Evolutionary conservation across 2,797 vertebrate genomes (phyloP).

Genomic region (Kryptopterus vitreolus): DNA sequence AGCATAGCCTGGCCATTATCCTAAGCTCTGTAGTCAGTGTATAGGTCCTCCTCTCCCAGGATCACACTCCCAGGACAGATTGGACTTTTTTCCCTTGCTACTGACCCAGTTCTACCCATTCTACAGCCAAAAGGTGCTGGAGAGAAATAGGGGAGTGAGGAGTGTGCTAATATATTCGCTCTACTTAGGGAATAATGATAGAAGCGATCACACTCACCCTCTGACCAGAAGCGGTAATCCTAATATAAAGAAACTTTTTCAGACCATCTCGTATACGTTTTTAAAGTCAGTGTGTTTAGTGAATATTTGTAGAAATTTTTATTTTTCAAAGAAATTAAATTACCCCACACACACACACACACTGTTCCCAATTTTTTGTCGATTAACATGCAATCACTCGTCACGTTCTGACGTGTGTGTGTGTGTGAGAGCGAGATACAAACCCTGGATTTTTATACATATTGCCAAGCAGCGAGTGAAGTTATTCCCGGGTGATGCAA

Average conservation of each 20-base stretch:
- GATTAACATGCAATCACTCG: too few species aligned
- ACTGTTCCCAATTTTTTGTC: not conserved
- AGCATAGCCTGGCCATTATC: slow-evolving; percentile 33
- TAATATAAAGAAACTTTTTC: slow-evolving; percentile 13
- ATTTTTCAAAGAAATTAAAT: too few species aligned
- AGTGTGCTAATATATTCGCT: slow-evolving; percentile 21
- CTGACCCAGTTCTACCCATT: slow-evolving; percentile 26
- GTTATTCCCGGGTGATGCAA: slow-evolving; percentile 32
- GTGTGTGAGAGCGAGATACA: not conserved
- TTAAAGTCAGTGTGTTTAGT: too few species aligned
- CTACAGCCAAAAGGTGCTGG: slow-evolving; percentile 50
- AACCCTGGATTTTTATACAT: slow-evolving; percentile 20
- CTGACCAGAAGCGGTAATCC: slow-evolving; percentile 19
- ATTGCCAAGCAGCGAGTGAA: slow-evolving; percentile 39
- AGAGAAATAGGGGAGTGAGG: slow-evolving; percentile 46
- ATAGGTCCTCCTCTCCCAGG: slow-evolving; percentile 34
- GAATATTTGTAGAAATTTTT: too few species aligned
- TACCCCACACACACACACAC: too few species aligned
- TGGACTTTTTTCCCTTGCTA: slow-evolving; percentile 9
- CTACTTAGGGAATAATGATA: slow-evolving; percentile 20
- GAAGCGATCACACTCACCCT: slow-evolving; percentile 6
- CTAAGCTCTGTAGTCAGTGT: slow-evolving; percentile 22
- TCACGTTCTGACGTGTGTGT: not conserved
- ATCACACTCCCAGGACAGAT: slow-evolving; percentile 31
- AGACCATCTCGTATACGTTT: too few species aligned